Evolutionary conservation across 2,113 vertebrate species (phyloP).

Genomic region (Marcusenius ussheri): DNA sequence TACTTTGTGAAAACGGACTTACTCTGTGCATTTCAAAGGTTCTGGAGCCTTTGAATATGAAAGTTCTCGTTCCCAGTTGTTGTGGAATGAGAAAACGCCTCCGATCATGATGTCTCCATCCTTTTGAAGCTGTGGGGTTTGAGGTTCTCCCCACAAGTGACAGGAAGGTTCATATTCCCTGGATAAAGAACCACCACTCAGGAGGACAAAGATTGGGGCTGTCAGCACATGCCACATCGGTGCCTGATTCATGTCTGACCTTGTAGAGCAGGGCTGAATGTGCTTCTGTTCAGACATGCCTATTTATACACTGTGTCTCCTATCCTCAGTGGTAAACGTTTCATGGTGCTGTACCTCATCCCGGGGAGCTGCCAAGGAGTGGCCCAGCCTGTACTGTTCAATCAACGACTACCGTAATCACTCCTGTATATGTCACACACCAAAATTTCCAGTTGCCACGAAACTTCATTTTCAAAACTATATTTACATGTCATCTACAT

Average conservation of each 20-base stretch:
- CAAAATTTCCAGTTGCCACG: neutral
- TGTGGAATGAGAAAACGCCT: slow-evolving; percentile 52
- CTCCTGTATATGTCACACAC: neutral
- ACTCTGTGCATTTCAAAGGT: slow-evolving; percentile 52
- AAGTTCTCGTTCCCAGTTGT: slow-evolving; percentile 40
- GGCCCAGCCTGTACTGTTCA: neutral
- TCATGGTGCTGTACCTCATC: neutral
- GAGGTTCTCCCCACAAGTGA: slow-evolving; percentile 35
- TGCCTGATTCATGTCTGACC: no score
- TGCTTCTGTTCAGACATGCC: neutral
- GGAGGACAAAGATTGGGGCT: slow-evolving; percentile 28
- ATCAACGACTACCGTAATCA: neutral
- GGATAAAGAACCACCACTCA: slow-evolving; percentile 29
- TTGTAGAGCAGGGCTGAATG: neutral
- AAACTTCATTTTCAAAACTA: neutral
- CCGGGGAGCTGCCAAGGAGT: neutral
- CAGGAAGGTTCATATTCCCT: slow-evolving; percentile 37
- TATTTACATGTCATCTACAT: neutral
- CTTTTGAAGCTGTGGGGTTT: slow-evolving; percentile 38
- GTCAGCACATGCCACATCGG: neutral
- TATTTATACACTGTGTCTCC: neutral
- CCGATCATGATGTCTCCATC: slow-evolving; percentile 53
- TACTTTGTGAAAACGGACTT: slow-evolving; percentile 24
- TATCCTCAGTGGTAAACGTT: neutral
- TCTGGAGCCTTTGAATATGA: slow-evolving; percentile 42